Evolutionary conservation across 2,113 vertebrate species (phyloP), one percentile per base, ranked within the genome.

Genomic region (Ochotona princeps): DNA sequence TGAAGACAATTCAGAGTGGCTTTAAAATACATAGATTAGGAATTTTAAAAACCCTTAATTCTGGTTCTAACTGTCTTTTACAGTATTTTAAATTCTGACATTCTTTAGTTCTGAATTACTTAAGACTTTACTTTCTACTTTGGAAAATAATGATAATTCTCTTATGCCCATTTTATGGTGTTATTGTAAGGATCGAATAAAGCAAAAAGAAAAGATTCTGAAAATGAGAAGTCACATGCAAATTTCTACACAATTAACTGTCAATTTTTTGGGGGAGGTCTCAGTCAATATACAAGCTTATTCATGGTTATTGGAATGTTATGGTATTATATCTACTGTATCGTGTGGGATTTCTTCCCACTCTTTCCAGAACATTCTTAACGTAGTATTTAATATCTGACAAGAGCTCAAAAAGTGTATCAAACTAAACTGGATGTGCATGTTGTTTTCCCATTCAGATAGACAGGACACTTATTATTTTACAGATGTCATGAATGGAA

Each of bases 181-280:
- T 90, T 90, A 47, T 72, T 91, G 11, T 32, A 28, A 60, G 57
- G 88, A 82, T 82, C 10, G 93, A 78, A 67, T 54, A 94, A 92
- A 90, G 65, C 8, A 47, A 1, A 8, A 21, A 12, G 21, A 65
- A 51, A 83, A 32, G 69, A 28, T 66, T 88, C 94, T 85, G 26
- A 79, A 93, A 94, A 28, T 63, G 30, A 93, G 82, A 92, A 74
- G 12, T 30, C 7, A 7, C 32, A 76, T 65, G n/a, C 8, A 65
- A 90, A 95, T 93, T 87, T 13, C 9, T 80, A 72, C 78, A 7
- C 66, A 66, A 73, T 94, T 83, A 78, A 47, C n/a, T 76, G 65
- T 51, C 9, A 69, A 12, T 30, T 54, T 61, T 54, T 17, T 72
- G 76, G 35, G 70, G 79, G 30, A 23, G 51, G 12, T 60, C 5